Conservation (phyloP, 2,888 invertebrate genomes). For the Lysandra bellargus region DNA sequence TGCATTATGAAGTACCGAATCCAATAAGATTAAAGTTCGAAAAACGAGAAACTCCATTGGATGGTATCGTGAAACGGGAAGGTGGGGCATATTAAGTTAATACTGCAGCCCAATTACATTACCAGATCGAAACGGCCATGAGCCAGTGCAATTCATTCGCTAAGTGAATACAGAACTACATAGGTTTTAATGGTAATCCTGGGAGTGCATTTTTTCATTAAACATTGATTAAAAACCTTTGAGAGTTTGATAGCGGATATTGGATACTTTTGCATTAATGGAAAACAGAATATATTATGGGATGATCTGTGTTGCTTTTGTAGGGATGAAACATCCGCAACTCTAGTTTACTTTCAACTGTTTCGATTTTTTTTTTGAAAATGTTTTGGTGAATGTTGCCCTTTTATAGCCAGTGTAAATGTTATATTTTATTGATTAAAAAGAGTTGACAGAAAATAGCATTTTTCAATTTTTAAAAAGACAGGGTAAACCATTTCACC, state of each 20-base stretch:
- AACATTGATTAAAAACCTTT: neutral
- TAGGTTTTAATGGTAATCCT: conserved; percentile 21
- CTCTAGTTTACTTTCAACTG: neutral
- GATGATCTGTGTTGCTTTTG: neutral
- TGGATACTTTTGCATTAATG: neutral
- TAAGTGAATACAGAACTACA: conserved; percentile 13
- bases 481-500: no score
- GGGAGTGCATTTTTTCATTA: conserved; percentile 21
- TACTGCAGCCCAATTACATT: conserved; percentile 23
- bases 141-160: conserved; percentile 19
- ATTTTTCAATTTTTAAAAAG: no score
- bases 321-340: neutral
- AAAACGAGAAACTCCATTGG: neutral
- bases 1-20: neutral
- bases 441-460: no score
- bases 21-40: neutral
- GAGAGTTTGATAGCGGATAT: neutral
- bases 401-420: no score
- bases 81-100: conserved; percentile 7
- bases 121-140: conserved; percentile 3
- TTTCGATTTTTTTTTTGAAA: neutral
- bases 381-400: no score
- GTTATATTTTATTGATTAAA: no score
- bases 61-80: neutral
- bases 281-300: neutral